Conservation (phyloP, 1,140 invertebrate species). For the Drosophila prosaltans region DNA sequence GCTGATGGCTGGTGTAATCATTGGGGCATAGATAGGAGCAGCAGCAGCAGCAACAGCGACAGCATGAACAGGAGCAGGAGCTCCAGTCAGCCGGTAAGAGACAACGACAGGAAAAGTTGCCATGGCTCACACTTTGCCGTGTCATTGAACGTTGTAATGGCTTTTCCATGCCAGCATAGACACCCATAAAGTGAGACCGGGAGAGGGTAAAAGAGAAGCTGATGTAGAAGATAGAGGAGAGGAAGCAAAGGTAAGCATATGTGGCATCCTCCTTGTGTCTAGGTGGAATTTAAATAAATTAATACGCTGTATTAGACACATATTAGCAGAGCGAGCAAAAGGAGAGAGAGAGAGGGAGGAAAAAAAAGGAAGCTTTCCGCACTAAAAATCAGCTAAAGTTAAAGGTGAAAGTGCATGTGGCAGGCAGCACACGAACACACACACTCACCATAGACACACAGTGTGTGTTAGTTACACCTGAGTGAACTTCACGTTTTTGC, state of each 20-base stretch:
- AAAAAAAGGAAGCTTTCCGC: constrained; percentile 35
- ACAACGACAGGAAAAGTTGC: constrained; percentile 46
- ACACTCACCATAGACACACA: not conserved
- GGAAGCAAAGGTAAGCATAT: constrained; percentile 6
- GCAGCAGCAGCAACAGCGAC: constrained; percentile 32
- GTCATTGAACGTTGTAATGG: constrained; percentile 76
- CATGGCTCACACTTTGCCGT: constrained; percentile 68
- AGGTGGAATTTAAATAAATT: constrained; percentile 75
- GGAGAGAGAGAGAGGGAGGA: not conserved
- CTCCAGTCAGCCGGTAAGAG: constrained; percentile 28
- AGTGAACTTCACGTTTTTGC: constrained; percentile 23
- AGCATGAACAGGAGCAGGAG: constrained; percentile 18
- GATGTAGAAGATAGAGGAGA: not conserved
- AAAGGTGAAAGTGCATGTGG: constrained; percentile 72
- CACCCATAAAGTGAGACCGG: constrained; percentile 25
- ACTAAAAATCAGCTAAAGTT: constrained; percentile 67
- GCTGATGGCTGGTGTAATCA: constrained; percentile 74
- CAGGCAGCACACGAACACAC: constrained; percentile 36
- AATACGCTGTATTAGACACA: constrained; percentile 76
- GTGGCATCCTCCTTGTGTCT: constrained; percentile 32
- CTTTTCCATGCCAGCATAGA: constrained; percentile 40
- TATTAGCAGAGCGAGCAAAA: constrained; percentile 60
- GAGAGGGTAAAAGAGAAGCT: not conserved
- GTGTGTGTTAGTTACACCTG: constrained; percentile 59
- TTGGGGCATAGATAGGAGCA: constrained; percentile 65